Base-by-base conservation (phyloP, 2,113 vertebrate species). In the Prinia subflava region DNA sequence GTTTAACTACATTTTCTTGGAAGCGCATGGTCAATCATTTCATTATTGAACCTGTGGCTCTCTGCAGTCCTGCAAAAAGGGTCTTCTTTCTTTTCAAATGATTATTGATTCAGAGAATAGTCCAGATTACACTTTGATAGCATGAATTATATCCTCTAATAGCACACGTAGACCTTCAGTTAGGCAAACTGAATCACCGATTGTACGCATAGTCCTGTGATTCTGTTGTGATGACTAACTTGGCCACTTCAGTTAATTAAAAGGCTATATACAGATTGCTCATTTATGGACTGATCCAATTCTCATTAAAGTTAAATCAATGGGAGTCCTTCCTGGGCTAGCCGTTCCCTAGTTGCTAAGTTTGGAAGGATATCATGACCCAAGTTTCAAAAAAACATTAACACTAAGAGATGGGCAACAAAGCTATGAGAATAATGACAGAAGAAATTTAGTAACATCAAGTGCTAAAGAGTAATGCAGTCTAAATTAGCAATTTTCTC, bases 21-120 rank as follows among this genome's bases (percentile, higher is more conserved):
- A 93, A 83, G 41, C 33, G 31, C 13, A 50, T 12, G 82, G 79
- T 80, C 57, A 87, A 80, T 85, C 25, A 87, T 79, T 88, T 90
- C 4, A 27, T 87, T 93, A 91, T 50, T 83, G 87, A 92, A 91
- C n/a, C 17, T 68, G 39, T 47, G 15, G 55, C 71, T 87, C 81
- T 83, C 41, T 79, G 53, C 31, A 91, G 24, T 52, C 60, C 89
- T 46, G 57, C 49, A 90, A 87, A 94, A 92, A 85, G 59, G 28
- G 27, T 60, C 31, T 81, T 87, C 57, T 70, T 79, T 89, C 68
- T 89, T 93, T 83, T 77, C 52, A 89, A 80, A 85, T 50, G 8
- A 90, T 94, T 94, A 95, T 93, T 92, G 90, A 94, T 95, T 76
- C 70, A 62, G 33, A 67, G 65, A 84, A 87, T 30, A 81, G 65